phyloP scores from a whole-genome alignment of 2,888 invertebrate genomes.

The Nasonovia ribisnigri region DNA sequence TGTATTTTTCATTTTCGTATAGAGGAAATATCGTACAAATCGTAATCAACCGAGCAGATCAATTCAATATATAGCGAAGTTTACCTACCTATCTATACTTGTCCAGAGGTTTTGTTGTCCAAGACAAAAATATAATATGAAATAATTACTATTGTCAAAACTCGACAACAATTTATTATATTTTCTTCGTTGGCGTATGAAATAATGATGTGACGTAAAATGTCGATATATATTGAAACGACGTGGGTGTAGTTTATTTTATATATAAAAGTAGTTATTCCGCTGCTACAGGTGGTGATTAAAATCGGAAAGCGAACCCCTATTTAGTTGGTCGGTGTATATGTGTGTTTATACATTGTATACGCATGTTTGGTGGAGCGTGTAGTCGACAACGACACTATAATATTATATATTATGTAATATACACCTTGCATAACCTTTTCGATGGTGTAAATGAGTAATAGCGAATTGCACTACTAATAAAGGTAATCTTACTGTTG shows the following conservation, averaged over 20 bases:
- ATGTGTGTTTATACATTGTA: not conserved
- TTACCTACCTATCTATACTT: not conserved
- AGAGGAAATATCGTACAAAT: not conserved
- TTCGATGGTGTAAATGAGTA: not conserved
- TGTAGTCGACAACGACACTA: not conserved
- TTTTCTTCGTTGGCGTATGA: not conserved
- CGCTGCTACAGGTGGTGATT: not conserved
- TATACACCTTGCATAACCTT: not conserved
- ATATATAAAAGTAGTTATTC: not conserved
- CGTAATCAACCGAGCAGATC: not conserved
- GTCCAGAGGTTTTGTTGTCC: not conserved
- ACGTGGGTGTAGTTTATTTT: not conserved
- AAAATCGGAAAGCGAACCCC: not conserved
- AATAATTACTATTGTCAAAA: not conserved
- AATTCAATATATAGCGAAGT: not conserved
- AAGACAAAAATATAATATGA: not conserved
- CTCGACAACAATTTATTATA: not conserved
- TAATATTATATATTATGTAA: not conserved
- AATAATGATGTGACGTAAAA: not conserved
- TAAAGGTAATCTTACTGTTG: not conserved
- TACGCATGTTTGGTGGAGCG: not conserved
- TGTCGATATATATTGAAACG: not conserved
- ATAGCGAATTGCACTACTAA: not conserved
- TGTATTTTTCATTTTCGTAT: not conserved
- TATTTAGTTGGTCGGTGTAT: not conserved